A percentile compares a stretch with the other conserved stretches of the same genome.
These are phyloP conservation scores for Colossoma macropomum DNA, from an alignment of 2,113 vertebrate species.

Conservation along the genomic window DNA sequence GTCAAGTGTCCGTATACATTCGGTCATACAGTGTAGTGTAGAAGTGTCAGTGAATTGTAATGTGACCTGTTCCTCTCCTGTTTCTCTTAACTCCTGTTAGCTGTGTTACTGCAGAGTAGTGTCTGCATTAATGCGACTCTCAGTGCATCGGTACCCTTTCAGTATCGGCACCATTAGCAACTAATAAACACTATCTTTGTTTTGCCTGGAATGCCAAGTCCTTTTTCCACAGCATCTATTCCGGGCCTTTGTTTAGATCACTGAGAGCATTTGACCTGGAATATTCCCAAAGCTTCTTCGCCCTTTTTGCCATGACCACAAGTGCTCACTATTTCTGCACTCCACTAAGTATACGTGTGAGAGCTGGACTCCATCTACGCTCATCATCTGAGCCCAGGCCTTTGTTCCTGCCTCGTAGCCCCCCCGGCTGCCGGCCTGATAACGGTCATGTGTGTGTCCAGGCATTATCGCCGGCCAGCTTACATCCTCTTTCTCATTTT, in stretches of 20 bases:
- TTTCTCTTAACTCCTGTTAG: background rate
- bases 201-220: background rate
- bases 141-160: background rate
- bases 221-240: background rate
- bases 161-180: background rate
- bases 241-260: background rate
- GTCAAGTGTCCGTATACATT: no score
- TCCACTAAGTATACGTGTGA: background rate
- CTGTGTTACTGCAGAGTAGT: background rate
- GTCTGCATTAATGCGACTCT: background rate
- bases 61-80: background rate
- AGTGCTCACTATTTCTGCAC: background rate
- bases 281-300: constrained; percentile 9
- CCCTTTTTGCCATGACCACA: background rate
- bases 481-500: constrained; percentile 46
- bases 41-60: no score
- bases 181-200: background rate
- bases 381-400: background rate
- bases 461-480: constrained; percentile 23
- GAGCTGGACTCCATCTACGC: background rate
- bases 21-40: no score
- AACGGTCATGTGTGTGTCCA: constrained; percentile 33
- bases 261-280: background rate
- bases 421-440: background rate
- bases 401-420: background rate